Evolutionary conservation across 2,888 invertebrate species (phyloP).

Genomic region (Xestia ashworthii): DNA sequence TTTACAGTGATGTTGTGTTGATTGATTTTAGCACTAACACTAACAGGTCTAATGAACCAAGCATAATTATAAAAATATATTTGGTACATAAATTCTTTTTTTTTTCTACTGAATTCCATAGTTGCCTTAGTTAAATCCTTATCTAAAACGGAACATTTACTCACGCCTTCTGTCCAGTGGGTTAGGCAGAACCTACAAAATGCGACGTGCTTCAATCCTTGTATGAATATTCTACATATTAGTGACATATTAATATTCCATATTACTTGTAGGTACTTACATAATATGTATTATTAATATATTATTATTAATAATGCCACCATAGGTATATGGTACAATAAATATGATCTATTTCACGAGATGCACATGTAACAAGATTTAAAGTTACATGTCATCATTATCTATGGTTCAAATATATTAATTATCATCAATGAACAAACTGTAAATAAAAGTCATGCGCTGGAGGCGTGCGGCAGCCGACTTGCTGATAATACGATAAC

Average conservation of each 20-base stretch:
- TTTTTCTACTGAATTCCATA: neutral
- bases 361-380: slow-evolving; percentile 48
- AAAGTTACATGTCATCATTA: slow-evolving; percentile 50
- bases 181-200: neutral
- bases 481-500: slow-evolving; percentile 58
- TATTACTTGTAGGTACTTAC: too few relatives aligned
- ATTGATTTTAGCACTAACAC: neutral
- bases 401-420: slow-evolving; percentile 58
- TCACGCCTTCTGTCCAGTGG: neutral
- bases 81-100: neutral
- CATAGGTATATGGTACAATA: slow-evolving; percentile 13
- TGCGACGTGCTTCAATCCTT: neutral
- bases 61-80: neutral
- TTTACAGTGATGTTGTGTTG: neutral
- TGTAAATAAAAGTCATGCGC: slow-evolving; percentile 58
- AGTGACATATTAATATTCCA: neutral
- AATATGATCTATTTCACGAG: slow-evolving; percentile 42
- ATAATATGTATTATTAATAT: too few relatives aligned
- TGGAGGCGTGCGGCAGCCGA: slow-evolving; percentile 48
- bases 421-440: slow-evolving; percentile 53
- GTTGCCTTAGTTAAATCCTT: neutral
- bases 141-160: neutral
- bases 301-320: too few relatives aligned
- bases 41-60: too few relatives aligned
- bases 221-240: neutral